Base-by-base conservation (phyloP, 2,888 invertebrate species). In the Melitaea athalia region DNA sequence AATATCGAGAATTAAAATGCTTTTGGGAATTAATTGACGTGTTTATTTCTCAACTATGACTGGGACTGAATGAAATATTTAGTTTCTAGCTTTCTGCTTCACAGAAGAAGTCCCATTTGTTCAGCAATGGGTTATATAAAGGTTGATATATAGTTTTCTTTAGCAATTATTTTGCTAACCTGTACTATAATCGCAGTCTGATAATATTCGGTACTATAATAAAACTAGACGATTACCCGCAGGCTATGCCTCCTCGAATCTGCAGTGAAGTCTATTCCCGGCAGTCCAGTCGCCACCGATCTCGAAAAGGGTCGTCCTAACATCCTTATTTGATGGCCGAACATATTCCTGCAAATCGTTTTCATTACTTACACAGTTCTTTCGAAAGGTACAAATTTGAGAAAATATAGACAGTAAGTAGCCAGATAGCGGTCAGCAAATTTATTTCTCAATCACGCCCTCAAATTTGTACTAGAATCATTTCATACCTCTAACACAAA, bases 221-320 rank as follows among this genome's bases (percentile, higher is more conserved):
- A 55, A 33, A 38, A 14, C 6, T 12, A 33, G 33, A 55, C n/a
- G 33, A 91, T 90, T 89, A 94, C 94, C 87, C 94, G 86, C 75
- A 94, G 87, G 81, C 94, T 94, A 77, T 94, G 93, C 78, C 94
- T 88, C 74, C 94, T 89, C 15, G 93, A 92, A 74, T 94, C 94
- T 49, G 87, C 89, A 73, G 83, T 93, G 53, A 92, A 84, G 79
- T 91, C 91, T 63, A 93, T 93, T 61, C 93, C 93, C 15, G 93
- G 92, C 72, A 94, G 86, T 38, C 94, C 93, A 71, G 94, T 94
- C 42, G 94, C 94, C 68, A 94, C 94, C 55, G 94, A 94, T 78
- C 94, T 93, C 71, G 95, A 95, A 82, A 95, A 95, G 62, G 94
- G 94, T 78, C 95, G 89, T 76, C 95, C 95, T 83, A 95, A 89